A percentile compares a stretch with the other conserved stretches of the same genome.
Evolutionary conservation across 1,140 invertebrate species (phyloP).

Genomic region (Dendrolimus kikuchii): DNA sequence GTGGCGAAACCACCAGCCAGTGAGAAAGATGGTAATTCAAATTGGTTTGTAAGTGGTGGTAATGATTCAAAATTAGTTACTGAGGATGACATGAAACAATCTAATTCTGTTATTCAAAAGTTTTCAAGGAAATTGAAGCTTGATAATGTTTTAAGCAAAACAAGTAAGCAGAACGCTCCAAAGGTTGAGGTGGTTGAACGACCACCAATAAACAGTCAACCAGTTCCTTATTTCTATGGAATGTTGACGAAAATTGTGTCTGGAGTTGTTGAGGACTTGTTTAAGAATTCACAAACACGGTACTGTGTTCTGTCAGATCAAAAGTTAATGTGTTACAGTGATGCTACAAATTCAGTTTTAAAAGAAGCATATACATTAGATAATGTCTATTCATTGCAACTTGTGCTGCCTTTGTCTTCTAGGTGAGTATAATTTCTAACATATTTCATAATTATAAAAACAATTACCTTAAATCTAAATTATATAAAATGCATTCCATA

Average conservation of each 20-base stretch:
- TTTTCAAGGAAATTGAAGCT: slow-evolving; percentile 53
- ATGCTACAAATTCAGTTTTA: slow-evolving; percentile 45
- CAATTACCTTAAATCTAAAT: slow-evolving; percentile 2
- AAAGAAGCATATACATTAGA: slow-evolving; percentile 52
- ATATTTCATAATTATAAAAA: neutral
- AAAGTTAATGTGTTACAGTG: slow-evolving; percentile 56
- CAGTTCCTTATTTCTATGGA: slow-evolving; percentile 44
- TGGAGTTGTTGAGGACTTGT: slow-evolving; percentile 51
- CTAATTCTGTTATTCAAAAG: slow-evolving; percentile 43
- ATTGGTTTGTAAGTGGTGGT: slow-evolving; percentile 37
- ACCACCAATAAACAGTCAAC: slow-evolving; percentile 34
- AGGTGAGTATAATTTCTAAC: slow-evolving; percentile 28
- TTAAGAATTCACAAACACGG: slow-evolving; percentile 50
- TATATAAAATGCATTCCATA: slow-evolving; percentile 5
- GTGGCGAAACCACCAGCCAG: slow-evolving; percentile 20
- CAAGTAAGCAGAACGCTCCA: slow-evolving; percentile 21
- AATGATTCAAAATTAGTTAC: slow-evolving; percentile 14
- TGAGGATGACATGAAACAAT: slow-evolving; percentile 28
- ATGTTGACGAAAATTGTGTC: slow-evolving; percentile 47
- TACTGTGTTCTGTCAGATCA: slow-evolving; percentile 56
- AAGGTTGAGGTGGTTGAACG: slow-evolving; percentile 41
- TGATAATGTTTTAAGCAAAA: slow-evolving; percentile 40
- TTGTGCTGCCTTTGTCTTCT: slow-evolving; percentile 54
- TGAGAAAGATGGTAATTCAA: slow-evolving; percentile 34
- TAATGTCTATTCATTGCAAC: slow-evolving; percentile 52